Base-by-base conservation (phyloP, 2,113 vertebrate genomes). In the Azemiops feae region DNA sequence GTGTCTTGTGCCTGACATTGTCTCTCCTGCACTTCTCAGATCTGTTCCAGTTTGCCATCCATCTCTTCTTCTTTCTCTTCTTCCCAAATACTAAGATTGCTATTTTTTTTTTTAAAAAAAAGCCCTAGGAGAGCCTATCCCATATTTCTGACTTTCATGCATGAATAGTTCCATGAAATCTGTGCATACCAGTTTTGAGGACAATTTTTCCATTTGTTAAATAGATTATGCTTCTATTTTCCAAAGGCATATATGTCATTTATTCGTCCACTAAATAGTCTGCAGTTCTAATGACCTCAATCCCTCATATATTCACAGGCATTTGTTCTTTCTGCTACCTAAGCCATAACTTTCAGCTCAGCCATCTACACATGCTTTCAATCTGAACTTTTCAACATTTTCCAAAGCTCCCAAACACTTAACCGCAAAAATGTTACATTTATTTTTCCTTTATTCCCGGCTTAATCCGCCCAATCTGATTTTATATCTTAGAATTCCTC, bases 251-350 rank as follows among this genome's bases (percentile, higher is more conserved):
- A 34, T 88, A 89, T 58, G 30, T 39, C 5, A 22, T 87, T 60
- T 52, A 54, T 47, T 92, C 55, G 25, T 69, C 34, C 86, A 69
- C 45, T 92, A n/a, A 64, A 53, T 52, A 54, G 53, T 22, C 22
- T 43, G 18, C 25, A 74, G 69, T 54, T 54, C 20, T 18, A 54
- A 89, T 85, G 52, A 95, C 74, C 16, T 20, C 60, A 20, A 30
- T 58, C 74, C 92, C 88, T 93, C 58, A 92, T 95, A 93, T 90
- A 92, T 91, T 85, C 95, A 92, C 91, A 95, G 93, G 93, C 92
- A 93, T 20, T 74, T 94, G 91, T 94, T 96, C 96, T 95, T 95
- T 96, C 94, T 95, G 96, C 94, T 96, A 96, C 95, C 95, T 96
- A 93, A 96, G 95, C 95, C 95, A 95, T 96, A 96, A 96, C 91